Conservation (phyloP, 2,888 invertebrate genomes). For the Sinodicranocentrus sp. region DNA sequence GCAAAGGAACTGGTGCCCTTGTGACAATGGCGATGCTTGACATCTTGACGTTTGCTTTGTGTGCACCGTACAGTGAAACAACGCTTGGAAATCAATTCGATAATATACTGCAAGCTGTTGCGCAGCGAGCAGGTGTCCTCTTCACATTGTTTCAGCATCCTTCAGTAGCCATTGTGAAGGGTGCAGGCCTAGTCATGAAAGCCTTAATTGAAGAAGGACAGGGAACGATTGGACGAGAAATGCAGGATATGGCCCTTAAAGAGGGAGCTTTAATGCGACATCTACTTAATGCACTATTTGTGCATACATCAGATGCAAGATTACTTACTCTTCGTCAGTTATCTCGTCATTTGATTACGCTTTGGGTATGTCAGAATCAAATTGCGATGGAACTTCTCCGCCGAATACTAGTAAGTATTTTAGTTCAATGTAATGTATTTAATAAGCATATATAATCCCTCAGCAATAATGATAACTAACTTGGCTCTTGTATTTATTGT, state of each 20-base stretch:
- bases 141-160: conserved; percentile 98
- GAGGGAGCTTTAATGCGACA: conserved; percentile 98
- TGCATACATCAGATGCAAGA: conserved; percentile 86
- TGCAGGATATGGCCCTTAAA: conserved; percentile 97
- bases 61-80: conserved; percentile 97
- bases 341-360: conserved; percentile 94
- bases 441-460: no score
- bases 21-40: conserved; percentile 99
- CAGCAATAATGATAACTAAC: no score
- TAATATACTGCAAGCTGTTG: conserved; percentile 94
- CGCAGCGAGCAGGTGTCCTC: conserved; percentile 91
- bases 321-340: conserved; percentile 93
- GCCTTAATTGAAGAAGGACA: conserved; percentile 99
- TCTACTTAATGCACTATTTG: conserved; percentile 92
- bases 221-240: conserved; percentile 92
- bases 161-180: conserved; percentile 98
- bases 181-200: conserved; percentile 97
- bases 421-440: no score
- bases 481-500: no score
- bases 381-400: conserved; percentile 91
- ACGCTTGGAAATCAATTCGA: conserved; percentile 98
- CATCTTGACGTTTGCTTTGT: conserved; percentile 97
- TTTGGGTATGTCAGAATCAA: conserved; percentile 97
- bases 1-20: conserved; percentile 95
- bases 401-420: conserved; percentile 91